Percentiles rank a stretch among this genome's conserved stretches.
phyloP scores from a whole-genome alignment of 2,113 vertebrate species.

The Cryptotis parvus region DNA sequence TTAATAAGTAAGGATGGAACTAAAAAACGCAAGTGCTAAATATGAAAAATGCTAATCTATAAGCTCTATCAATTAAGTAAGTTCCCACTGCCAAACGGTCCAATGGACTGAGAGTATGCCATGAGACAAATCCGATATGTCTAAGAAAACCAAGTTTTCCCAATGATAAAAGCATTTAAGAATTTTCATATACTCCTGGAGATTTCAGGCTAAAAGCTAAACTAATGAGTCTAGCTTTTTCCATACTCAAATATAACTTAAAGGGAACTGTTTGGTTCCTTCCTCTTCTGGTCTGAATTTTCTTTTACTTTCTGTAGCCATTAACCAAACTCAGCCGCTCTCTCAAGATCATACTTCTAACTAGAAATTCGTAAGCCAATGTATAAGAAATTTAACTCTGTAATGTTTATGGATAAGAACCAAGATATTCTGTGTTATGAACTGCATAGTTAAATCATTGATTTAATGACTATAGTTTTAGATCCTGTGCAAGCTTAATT shows the following conservation, averaged over 20 bases:
- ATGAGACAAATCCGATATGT: background rate
- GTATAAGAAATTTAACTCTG: background rate
- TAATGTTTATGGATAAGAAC: conserved; percentile 53
- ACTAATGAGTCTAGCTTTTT: background rate
- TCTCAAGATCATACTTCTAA: background rate
- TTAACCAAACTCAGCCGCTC: background rate
- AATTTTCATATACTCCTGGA: conserved; percentile 5
- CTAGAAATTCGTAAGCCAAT: conserved; percentile 55
- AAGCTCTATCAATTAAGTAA: background rate
- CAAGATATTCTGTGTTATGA: conserved; percentile 42
- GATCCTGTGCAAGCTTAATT: conserved; percentile 46
- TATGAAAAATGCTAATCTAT: background rate
- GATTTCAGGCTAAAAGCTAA: background rate
- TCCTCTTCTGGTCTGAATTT: background rate
- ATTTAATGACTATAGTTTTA: conserved; percentile 54
- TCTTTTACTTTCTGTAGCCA: conserved; percentile 50
- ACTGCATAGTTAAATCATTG: conserved; percentile 18
- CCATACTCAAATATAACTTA: conserved; percentile 34
- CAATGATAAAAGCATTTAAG: background rate
- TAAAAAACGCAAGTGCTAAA: background rate
- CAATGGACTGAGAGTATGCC: background rate
- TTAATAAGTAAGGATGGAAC: background rate
- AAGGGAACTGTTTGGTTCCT: conserved; percentile 7
- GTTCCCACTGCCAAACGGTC: background rate
- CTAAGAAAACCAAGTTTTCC: background rate